Evolutionary conservation across 2,797 vertebrate genomes (phyloP).

Genomic region (Melanotaenia nigrans): DNA sequence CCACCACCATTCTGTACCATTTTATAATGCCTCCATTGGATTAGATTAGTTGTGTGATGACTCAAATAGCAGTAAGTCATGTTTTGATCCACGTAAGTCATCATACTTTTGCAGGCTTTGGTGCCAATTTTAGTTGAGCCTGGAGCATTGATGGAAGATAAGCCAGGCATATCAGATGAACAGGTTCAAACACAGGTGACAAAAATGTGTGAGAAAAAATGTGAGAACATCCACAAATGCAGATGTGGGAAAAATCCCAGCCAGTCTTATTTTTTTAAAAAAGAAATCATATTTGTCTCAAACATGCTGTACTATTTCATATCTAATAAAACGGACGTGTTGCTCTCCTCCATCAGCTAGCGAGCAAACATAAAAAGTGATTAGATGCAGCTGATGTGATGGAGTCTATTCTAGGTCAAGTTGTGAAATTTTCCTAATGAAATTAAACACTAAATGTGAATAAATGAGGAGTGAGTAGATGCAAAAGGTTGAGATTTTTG

Average conservation of each 20-base stretch:
- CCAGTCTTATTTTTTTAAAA: no score
- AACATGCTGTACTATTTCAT: background rate
- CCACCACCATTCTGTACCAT: no score
- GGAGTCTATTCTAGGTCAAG: background rate
- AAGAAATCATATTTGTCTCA: background rate
- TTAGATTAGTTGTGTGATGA: constrained; percentile 8
- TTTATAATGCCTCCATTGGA: background rate
- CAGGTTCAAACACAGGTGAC: background rate
- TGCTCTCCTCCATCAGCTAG: background rate
- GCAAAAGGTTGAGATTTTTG: background rate
- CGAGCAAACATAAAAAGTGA: background rate
- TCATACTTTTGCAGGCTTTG: background rate
- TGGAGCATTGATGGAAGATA: constrained; percentile 1
- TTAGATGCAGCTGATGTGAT: background rate
- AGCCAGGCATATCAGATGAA: background rate
- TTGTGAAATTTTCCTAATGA: background rate
- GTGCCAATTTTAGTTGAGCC: constrained; percentile 14
- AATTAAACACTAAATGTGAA: background rate
- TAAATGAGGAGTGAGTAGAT: no score
- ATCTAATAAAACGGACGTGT: background rate
- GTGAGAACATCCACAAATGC: background rate
- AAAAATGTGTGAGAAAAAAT: background rate
- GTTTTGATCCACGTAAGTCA: background rate
- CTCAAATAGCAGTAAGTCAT: constrained; percentile 1
- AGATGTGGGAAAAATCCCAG: no score